A percentile compares a stretch with the other conserved stretches of the same genome.
These are phyloP conservation scores for Drosophila gaucha DNA, from an alignment of 2,888 invertebrate genomes.

Conservation along the genomic window DNA sequence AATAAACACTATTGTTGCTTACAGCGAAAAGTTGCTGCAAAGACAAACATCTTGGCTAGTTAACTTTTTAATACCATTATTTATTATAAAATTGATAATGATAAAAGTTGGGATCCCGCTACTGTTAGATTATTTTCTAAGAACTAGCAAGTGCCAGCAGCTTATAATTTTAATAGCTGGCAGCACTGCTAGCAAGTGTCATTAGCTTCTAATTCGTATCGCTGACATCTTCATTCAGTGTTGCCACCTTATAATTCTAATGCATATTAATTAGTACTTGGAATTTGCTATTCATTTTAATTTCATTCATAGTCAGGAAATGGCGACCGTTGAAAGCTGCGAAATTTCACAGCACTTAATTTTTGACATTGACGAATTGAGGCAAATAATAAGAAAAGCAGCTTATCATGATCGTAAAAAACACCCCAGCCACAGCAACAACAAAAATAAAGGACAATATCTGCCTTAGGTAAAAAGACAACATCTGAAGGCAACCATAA, in stretches of 20 bases:
- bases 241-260: not conserved
- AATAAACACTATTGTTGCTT: no score
- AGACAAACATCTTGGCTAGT: no score
- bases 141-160: no score
- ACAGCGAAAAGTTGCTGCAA: no score
- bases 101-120: no score
- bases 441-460: slow-evolving; percentile 30
- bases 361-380: slow-evolving; percentile 39
- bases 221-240: not conserved
- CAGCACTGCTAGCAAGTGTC: not conserved
- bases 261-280: not conserved
- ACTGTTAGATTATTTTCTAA: no score
- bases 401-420: slow-evolving; percentile 45
- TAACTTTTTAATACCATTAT: not conserved
- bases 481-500: slow-evolving; percentile 48
- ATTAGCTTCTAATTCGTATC: not conserved
- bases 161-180: no score
- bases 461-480: slow-evolving; percentile 19
- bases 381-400: slow-evolving; percentile 19
- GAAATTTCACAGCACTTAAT: slow-evolving; percentile 8
- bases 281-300: not conserved
- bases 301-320: slow-evolving; percentile 8
- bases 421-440: not conserved
- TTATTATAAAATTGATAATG: no score
- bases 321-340: slow-evolving; percentile 15